Evolutionary conservation across 2,888 invertebrate species (phyloP), one percentile per base, ranked within the genome.

Genomic region (Zygogramma bicolorata): DNA sequence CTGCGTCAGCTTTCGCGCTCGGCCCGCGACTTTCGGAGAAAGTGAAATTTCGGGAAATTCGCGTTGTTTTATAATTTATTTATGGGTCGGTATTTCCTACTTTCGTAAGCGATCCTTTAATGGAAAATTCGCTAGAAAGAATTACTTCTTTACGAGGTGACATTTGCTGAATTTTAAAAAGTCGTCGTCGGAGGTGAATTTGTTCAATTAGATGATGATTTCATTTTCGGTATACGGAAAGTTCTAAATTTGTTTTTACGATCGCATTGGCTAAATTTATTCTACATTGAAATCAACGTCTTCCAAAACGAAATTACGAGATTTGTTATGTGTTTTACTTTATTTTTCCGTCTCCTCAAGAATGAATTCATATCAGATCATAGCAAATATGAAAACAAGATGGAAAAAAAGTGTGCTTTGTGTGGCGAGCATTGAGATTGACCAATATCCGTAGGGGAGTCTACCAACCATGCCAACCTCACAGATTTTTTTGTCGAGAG

Each of bases 31-130:
- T 66, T 62, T 49, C 62, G 70, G 75, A 73, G 77, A 77, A 77
- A 77, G 76, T 79, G 73, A 65, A 76, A 75, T 75, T 75, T 75
- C 13, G 60, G 69, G 67, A 65, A 68, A 59, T 73, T 59, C 61
- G n/a, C n/a, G 25, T 66, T 59, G 46, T 67, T 71, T 62, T 57
- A 53, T 67, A 67, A 71, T 67, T 61, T 67, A 62, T 67, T 67
- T 67, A 67, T 38, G 58, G 62, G 62, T n/a, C 49, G 42, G 62
- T 60, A 62, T 61, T 61, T 53, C 38, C 53, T 57, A 38, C 57
- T 27, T 38, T 57, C 57, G 63, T 62, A 67, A 67, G 40, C 71
- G 63, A 62, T 68, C 31, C 29, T 34, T 53, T 15, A 40, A 62
- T 27, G 62, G 29, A 42, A 42, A 25, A 46, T 46, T 46, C 46